These are phyloP conservation scores for Amphiprion percula DNA, from an alignment of 2,113 vertebrate species.

Conservation along the genomic window DNA sequence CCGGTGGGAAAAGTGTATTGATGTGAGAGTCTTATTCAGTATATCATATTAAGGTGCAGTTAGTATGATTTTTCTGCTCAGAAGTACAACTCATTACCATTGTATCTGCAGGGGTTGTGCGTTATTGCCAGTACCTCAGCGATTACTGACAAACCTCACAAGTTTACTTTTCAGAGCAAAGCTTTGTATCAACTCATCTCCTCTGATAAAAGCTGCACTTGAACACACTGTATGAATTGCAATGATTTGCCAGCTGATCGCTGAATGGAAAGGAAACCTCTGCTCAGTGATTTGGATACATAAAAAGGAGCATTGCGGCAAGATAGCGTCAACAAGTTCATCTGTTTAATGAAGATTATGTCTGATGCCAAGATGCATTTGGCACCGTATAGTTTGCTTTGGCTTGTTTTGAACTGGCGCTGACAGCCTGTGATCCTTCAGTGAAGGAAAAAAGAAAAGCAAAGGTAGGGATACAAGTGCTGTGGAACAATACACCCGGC, in stretches of 20 bases:
- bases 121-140: conserved; percentile 6
- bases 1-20: conserved; percentile 28
- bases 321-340: not conserved
- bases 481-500: not conserved
- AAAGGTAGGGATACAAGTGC: not conserved
- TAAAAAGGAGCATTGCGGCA: not conserved
- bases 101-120: conserved; percentile 24
- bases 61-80: conserved; percentile 24
- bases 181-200: not conserved
- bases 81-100: conserved; percentile 37
- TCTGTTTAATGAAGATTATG: not conserved
- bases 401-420: not conserved
- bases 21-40: conserved; percentile 15
- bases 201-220: not conserved
- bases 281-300: not conserved
- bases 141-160: conserved; percentile 6
- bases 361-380: not conserved
- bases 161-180: conserved; percentile 20
- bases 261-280: not conserved
- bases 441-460: not conserved
- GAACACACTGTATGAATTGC: not conserved
- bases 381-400: not conserved
- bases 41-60: conserved; percentile 43
- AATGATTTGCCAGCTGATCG: no score
- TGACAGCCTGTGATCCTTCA: not conserved